A percentile compares a stretch with the other conserved stretches of the same genome.
These are phyloP conservation scores for Tetanocera ferruginea DNA, from an alignment of 2,888 invertebrate genomes.

Conservation along the genomic window DNA sequence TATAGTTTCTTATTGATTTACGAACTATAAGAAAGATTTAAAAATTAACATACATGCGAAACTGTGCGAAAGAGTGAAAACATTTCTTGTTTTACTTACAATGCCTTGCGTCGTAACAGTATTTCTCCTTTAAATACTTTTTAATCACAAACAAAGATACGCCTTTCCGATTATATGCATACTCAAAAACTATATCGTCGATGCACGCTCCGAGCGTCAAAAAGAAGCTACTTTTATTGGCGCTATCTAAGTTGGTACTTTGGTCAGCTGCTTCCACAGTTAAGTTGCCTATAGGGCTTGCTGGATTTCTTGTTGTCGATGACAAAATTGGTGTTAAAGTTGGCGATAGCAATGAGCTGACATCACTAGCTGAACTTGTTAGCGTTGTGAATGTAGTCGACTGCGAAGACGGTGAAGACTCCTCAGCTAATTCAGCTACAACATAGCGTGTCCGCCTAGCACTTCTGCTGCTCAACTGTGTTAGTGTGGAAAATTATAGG, in stretches of 20 bases:
- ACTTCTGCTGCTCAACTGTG: too few species aligned
- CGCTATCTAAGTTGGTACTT: neutral
- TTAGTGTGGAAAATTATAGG: too few species aligned
- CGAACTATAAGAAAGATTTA: conserved; percentile 1
- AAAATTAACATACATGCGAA: neutral
- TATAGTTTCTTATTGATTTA: conserved; percentile 33
- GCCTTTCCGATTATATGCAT: neutral
- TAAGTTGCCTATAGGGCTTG: neutral
- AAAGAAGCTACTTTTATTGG: neutral
- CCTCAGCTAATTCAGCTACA: too few species aligned
- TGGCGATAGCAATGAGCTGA: neutral
- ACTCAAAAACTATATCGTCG: neutral
- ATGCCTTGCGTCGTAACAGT: neutral
- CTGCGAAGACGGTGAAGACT: too few species aligned
- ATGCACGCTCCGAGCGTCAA: neutral
- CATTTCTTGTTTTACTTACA: neutral
- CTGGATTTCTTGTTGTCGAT: neutral
- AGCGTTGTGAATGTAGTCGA: neutral
- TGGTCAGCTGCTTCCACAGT: neutral
- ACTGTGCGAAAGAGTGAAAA: too few species aligned
- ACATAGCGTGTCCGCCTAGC: too few species aligned
- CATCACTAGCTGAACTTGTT: neutral
- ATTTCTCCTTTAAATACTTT: conserved; percentile 8
- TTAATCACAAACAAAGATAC: conserved; percentile 2
- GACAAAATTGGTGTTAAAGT: neutral